phyloP scores from a whole-genome alignment of 2,888 invertebrate genomes.

The Cotesia congregata region DNA sequence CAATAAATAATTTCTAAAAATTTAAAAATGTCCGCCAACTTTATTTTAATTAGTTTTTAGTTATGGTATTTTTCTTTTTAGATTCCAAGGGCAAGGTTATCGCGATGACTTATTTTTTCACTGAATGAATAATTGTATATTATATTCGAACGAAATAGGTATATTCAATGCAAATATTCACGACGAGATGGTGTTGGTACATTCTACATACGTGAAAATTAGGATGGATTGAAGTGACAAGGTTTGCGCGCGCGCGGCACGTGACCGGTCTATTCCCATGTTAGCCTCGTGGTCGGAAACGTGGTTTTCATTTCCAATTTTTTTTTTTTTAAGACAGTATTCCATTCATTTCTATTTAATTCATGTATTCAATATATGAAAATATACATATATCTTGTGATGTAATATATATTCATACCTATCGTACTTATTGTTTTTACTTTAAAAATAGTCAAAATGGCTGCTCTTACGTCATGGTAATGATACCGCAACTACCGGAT shows the following conservation, averaged over 20 bases:
- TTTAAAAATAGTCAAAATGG: conserved; percentile 16
- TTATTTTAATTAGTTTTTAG: not conserved
- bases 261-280: conserved; percentile 35
- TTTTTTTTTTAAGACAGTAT: not conserved
- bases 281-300: conserved; percentile 37
- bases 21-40: too few relatives aligned
- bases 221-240: not conserved
- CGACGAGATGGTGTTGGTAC: too few relatives aligned
- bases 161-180: too few relatives aligned
- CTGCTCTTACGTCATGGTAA: not conserved
- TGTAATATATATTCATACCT: not conserved
- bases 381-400: not conserved
- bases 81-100: not conserved
- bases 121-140: not conserved
- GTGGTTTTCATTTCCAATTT: conserved; percentile 27
- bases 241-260: conserved; percentile 38
- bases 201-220: not conserved
- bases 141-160: too few relatives aligned
- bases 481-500: not conserved
- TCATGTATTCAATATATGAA: not conserved
- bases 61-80: not conserved
- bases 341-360: not conserved
- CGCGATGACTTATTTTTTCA: not conserved
- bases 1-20: too few relatives aligned
- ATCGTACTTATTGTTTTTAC: not conserved